These are phyloP conservation scores for Idaea aversata DNA, from an alignment of 2,888 invertebrate genomes.

Conservation along the genomic window DNA sequence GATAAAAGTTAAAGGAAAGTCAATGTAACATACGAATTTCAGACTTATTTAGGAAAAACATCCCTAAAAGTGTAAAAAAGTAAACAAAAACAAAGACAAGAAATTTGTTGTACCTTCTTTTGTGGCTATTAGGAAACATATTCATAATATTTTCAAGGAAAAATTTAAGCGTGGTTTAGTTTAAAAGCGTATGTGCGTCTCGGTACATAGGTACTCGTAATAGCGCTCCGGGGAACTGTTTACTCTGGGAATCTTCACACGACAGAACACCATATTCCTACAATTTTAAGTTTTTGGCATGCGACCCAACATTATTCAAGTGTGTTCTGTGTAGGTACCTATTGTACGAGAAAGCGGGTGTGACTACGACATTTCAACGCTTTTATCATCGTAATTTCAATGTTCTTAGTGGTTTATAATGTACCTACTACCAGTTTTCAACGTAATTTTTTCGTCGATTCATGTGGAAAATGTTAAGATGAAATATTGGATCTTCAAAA, in stretches of 20 bases:
- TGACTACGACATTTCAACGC: slow-evolving; percentile 36
- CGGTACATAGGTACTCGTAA: slow-evolving; percentile 37
- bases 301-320: slow-evolving; percentile 52
- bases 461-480: slow-evolving; percentile 21
- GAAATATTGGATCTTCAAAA: slow-evolving; percentile 11
- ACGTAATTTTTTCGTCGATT: slow-evolving; percentile 21
- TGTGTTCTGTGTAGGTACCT: slow-evolving; percentile 41
- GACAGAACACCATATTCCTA: slow-evolving; percentile 48
- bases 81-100: neutral
- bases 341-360: slow-evolving; percentile 34
- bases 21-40: too few relatives aligned
- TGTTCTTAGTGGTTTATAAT: slow-evolving; percentile 31
- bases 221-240: slow-evolving; percentile 52
- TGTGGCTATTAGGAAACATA: slow-evolving; percentile 33
- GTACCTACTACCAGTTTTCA: slow-evolving; percentile 16
- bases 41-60: too few relatives aligned
- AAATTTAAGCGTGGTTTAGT: slow-evolving; percentile 59
- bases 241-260: slow-evolving; percentile 35
- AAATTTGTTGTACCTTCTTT: slow-evolving; percentile 13
- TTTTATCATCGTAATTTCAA: slow-evolving; percentile 40
- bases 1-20: too few relatives aligned
- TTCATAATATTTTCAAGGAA: slow-evolving; percentile 45
- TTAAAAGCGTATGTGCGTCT: slow-evolving; percentile 58
- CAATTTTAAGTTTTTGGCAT: slow-evolving; percentile 62
- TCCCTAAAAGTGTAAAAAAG: neutral